Evolutionary conservation across 2,888 invertebrate species (phyloP).

Genomic region (Leptopilina drosophilae): DNA sequence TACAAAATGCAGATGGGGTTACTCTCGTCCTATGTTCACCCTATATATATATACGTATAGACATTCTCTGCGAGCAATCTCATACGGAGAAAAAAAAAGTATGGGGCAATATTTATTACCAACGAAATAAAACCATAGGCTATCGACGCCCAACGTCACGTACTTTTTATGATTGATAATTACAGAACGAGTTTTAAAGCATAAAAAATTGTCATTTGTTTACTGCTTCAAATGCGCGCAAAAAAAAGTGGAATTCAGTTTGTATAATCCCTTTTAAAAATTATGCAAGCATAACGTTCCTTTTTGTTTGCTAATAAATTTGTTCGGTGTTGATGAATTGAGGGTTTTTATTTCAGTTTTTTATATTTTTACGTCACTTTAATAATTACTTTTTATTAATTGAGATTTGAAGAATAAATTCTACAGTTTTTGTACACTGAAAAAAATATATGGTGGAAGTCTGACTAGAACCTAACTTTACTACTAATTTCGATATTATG

Average conservation of each 20-base stretch:
- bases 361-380: too few species aligned
- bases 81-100: slow-evolving; percentile 1
- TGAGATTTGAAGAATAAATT: too few species aligned
- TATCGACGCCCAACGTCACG: neutral
- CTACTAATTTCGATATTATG: too few species aligned
- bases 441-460: too few species aligned
- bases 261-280: too few species aligned
- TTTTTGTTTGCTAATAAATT: too few species aligned
- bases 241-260: neutral
- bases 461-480: too few species aligned
- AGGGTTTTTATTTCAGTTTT: too few species aligned
- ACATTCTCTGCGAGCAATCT: neutral
- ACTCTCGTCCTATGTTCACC: slow-evolving; percentile 44
- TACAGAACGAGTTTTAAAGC: neutral
- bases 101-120: slow-evolving; percentile 21
- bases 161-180: slow-evolving; percentile 13
- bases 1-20: slow-evolving; percentile 47
- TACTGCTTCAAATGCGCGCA: neutral
- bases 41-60: neutral
- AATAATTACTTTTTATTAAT: too few species aligned
- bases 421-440: too few species aligned
- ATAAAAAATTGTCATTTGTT: neutral
- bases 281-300: too few species aligned
- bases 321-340: too few species aligned
- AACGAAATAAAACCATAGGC: neutral